Conservation (phyloP, 2,113 vertebrate genomes). For the Syngnathus typhle region DNA sequence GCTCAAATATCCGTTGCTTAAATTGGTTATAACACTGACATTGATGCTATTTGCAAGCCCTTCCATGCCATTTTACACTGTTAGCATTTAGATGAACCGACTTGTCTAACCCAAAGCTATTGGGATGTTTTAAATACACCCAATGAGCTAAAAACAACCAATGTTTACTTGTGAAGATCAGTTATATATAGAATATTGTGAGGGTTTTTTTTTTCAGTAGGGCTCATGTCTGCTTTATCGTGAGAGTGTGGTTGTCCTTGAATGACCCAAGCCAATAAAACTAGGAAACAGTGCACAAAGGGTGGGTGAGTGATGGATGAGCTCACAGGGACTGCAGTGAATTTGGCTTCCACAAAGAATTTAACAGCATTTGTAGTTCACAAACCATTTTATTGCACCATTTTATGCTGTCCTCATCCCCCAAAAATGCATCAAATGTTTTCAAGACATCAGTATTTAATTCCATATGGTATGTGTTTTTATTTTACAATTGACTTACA, state of each 20-base stretch:
- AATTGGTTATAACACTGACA: not conserved
- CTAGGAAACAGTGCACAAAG: not conserved
- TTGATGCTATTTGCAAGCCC: not conserved
- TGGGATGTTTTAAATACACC: not conserved
- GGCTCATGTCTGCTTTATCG: not conserved
- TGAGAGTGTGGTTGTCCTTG: not conserved
- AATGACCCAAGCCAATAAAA: constrained; percentile 2
- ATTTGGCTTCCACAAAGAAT: not conserved
- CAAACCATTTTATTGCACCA: not conserved
- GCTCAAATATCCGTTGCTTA: not conserved
- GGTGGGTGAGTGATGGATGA: constrained; percentile 3
- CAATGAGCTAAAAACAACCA: not conserved
- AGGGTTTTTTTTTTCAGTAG: not conserved
- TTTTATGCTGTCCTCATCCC: not conserved
- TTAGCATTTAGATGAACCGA: not conserved
- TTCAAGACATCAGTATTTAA: not conserved
- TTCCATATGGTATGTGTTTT: not conserved
- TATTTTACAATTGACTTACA: too few relatives aligned
- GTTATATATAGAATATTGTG: not conserved
- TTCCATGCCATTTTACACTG: not conserved
- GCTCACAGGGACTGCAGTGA: not conserved
- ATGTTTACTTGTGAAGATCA: not conserved
- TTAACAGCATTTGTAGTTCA: not conserved
- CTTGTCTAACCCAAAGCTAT: not conserved
- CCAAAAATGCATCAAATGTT: not conserved